Conservation (phyloP, 2,888 invertebrate species). For the Laspeyria flexula region DNA sequence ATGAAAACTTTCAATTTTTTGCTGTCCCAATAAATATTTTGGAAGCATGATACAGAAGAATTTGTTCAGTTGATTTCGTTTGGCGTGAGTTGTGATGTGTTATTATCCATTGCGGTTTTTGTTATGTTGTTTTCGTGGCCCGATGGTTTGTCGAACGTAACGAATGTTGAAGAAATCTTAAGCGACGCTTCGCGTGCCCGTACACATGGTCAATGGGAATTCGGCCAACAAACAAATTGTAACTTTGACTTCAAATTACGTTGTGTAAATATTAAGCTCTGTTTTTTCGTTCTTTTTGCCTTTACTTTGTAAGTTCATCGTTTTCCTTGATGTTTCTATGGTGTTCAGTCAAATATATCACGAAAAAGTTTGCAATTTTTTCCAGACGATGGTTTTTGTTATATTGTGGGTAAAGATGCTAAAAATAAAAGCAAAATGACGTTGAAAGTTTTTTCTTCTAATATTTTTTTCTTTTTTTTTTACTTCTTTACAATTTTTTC, state of each 20-base stretch:
- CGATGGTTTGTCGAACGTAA: slow-evolving; percentile 44
- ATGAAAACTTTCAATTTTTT: slow-evolving; percentile 12
- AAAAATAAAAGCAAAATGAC: background rate
- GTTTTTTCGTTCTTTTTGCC: slow-evolving; percentile 2
- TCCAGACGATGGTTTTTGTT: background rate
- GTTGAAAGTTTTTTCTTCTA: background rate
- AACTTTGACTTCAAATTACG: slow-evolving; percentile 39
- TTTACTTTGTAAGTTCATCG: background rate
- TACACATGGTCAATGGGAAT: slow-evolving; percentile 71
- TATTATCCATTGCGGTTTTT: background rate
- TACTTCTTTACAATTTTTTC: no score
- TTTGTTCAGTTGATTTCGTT: background rate
- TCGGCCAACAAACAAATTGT: slow-evolving; percentile 49
- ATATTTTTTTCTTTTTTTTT: background rate
- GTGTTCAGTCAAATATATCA: background rate
- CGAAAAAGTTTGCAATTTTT: background rate
- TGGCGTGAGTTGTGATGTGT: background rate
- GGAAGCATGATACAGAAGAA: background rate
- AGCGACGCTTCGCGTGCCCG: slow-evolving; percentile 78
- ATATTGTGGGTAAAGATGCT: background rate
- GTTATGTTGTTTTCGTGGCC: slow-evolving; percentile 28
- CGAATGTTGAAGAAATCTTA: slow-evolving; percentile 74
- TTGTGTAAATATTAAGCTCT: slow-evolving; percentile 38
- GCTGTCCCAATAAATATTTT: background rate
- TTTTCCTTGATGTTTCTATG: background rate